Evolutionary conservation across 2,797 vertebrate genomes (phyloP).

Genomic region (Anas bahamensis): DNA sequence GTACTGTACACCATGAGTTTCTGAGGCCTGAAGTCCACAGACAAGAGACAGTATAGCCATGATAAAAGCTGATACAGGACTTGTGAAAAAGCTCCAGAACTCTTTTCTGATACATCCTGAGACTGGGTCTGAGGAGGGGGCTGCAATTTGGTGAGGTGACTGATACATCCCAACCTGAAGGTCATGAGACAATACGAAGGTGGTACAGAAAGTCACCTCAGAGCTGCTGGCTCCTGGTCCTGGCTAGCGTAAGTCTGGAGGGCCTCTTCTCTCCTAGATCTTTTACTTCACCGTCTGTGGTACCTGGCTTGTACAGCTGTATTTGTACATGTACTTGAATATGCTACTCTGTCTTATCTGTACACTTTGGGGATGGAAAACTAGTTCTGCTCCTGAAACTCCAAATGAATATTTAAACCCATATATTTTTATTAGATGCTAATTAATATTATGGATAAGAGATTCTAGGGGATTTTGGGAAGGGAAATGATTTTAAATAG

Average conservation of each 20-base stretch:
- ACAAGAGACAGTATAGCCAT: not conserved
- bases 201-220: not conserved
- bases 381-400: not conserved
- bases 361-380: not conserved
- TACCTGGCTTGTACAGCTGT: not conserved
- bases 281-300: not conserved
- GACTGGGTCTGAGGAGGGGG: not conserved
- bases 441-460: slow-evolving; percentile 1
- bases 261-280: not conserved
- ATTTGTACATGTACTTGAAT: not conserved
- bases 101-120: not conserved
- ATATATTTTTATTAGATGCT: not conserved
- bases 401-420: not conserved
- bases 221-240: not conserved
- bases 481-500: not conserved
- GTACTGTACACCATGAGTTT: not conserved
- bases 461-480: slow-evolving; percentile 12
- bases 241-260: not conserved
- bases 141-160: not conserved
- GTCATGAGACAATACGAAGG: not conserved
- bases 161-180: not conserved
- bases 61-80: not conserved
- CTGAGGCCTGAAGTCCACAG: not conserved
- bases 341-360: not conserved
- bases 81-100: not conserved